Conservation (phyloP, 2,888 invertebrate species). For the Polietes domitor region DNA sequence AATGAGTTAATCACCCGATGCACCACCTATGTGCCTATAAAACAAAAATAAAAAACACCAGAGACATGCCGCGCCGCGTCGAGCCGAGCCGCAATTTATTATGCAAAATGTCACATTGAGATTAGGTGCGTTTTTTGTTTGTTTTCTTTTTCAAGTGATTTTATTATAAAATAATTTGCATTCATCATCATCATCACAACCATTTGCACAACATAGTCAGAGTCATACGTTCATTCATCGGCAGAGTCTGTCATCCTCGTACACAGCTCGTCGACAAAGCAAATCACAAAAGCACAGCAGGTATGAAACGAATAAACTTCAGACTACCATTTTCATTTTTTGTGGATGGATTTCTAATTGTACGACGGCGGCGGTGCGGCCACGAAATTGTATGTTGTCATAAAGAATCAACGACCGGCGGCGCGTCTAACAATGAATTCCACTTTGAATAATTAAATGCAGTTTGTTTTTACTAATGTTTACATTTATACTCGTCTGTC, state of each 20-base stretch:
- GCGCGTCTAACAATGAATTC: constrained; percentile 23
- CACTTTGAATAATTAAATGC: constrained; percentile 1
- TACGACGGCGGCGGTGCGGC: background rate
- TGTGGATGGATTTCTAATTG: background rate
- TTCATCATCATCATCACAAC: background rate
- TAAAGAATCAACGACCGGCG: background rate
- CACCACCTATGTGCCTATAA: background rate
- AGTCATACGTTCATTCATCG: background rate
- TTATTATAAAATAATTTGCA: constrained; percentile 12
- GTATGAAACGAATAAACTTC: constrained; percentile 23
- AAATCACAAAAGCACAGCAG: constrained; percentile 31
- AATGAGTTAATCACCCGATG: background rate
- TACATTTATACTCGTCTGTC: background rate
- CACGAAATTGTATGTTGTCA: background rate
- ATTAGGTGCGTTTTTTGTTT: constrained; percentile 37
- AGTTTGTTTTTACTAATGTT: constrained; percentile 8
- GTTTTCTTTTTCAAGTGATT: background rate
- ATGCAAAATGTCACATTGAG: constrained; percentile 19
- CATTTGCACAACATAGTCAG: background rate
- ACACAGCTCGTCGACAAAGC: background rate
- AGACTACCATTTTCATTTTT: constrained; percentile 6
- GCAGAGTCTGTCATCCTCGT: too few relatives aligned
- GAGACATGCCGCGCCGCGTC: background rate
- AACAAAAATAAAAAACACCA: background rate
- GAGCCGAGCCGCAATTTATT: background rate